Percentiles rank a stretch among this genome's conserved stretches.
phyloP scores from a whole-genome alignment of 1,140 invertebrate species.

The Dendrolimus punctatus region DNA sequence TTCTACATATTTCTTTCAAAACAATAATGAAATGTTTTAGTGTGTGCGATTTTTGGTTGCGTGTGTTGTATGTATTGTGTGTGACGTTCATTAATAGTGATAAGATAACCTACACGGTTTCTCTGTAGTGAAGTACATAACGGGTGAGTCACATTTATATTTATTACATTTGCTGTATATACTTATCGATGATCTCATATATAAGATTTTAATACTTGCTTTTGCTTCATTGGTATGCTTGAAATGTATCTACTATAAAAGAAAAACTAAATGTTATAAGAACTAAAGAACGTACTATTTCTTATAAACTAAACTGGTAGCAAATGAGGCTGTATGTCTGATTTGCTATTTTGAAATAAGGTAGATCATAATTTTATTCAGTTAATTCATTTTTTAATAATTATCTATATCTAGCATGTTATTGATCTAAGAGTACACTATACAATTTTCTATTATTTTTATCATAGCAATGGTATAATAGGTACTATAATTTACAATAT shows the following conservation, averaged over 20 bases:
- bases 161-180: conserved; percentile 58
- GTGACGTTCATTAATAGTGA: conserved; percentile 37
- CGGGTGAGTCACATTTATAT: conserved; percentile 70
- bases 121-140: conserved; percentile 58
- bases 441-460: too few relatives aligned
- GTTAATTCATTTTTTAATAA: too few relatives aligned
- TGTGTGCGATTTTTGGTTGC: conserved; percentile 35
- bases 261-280: not conserved
- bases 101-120: conserved; percentile 69
- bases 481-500: too few relatives aligned
- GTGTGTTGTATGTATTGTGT: conserved; percentile 39
- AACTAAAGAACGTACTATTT: too few relatives aligned
- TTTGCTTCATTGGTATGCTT: conserved; percentile 37
- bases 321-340: too few relatives aligned
- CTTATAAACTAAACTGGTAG: too few relatives aligned
- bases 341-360: too few relatives aligned
- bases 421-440: too few relatives aligned
- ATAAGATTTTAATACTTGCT: conserved; percentile 48
- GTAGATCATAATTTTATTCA: too few relatives aligned
- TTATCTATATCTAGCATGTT: too few relatives aligned
- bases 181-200: conserved; percentile 67
- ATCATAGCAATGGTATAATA: too few relatives aligned
- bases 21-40: conserved; percentile 28
- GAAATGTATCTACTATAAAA: conserved; percentile 9
- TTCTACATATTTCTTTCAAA: conserved; percentile 5